Conservation (phyloP, 2,113 vertebrate species). For the Toxotes jaculatrix region DNA sequence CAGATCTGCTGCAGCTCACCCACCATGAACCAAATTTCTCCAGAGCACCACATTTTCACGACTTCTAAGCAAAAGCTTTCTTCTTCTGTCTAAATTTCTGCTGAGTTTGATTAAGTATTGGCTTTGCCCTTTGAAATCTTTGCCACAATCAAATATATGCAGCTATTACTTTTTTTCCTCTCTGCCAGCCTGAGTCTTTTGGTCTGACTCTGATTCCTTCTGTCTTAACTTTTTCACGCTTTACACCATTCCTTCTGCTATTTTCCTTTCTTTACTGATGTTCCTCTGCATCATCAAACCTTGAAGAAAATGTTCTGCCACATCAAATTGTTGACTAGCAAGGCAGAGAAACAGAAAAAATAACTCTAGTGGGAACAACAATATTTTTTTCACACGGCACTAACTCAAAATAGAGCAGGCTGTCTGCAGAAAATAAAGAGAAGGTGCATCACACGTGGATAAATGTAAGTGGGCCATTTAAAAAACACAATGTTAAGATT, state of each 20-base stretch:
- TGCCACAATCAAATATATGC: conserved; percentile 14
- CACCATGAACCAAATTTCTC: neutral
- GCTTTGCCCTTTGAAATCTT: neutral
- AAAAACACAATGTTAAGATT: neutral
- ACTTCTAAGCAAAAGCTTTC: neutral
- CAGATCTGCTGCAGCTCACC: conserved; percentile 15
- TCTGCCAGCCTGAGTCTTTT: conserved; percentile 5
- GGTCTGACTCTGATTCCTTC: conserved; percentile 22
- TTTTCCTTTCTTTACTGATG: conserved; percentile 5
- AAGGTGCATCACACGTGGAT: neutral
- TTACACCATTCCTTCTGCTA: neutral
- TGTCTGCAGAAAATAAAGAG: neutral
- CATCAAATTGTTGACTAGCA: neutral
- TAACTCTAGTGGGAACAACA: neutral
- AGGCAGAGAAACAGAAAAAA: neutral
- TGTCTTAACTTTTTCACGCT: neutral
- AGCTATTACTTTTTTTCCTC: neutral
- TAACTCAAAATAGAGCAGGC: neutral
- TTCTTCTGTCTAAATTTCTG: conserved; percentile 4
- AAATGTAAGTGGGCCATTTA: neutral
- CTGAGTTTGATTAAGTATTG: conserved; percentile 24
- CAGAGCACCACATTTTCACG: neutral
- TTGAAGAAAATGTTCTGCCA: conserved; percentile 42
- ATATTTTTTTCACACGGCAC: neutral
- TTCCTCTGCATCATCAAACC: conserved; percentile 23